Percentiles rank a stretch among this genome's conserved stretches.
Conservation (phyloP, 2,888 invertebrate genomes). For the Troides aeacus region DNA sequence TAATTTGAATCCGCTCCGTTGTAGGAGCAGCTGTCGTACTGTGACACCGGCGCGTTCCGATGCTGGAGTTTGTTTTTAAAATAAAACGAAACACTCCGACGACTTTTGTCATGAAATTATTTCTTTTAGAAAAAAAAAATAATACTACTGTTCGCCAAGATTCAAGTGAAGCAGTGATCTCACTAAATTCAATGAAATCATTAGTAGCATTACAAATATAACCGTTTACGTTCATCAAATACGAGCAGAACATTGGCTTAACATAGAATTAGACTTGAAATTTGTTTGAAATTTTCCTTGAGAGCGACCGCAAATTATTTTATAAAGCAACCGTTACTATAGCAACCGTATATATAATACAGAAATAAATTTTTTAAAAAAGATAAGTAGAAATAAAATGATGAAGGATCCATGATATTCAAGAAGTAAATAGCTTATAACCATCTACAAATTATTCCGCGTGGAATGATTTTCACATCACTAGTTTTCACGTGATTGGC, state of each 20-base stretch:
- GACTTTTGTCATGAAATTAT: conserved; percentile 24
- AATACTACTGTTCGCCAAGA: conserved; percentile 17
- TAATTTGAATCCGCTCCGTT: conserved; percentile 52
- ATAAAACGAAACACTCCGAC: conserved; percentile 37
- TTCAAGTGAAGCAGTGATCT: conserved; percentile 27
- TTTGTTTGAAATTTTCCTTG: too few species aligned
- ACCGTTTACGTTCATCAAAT: background rate
- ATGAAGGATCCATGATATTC: too few species aligned
- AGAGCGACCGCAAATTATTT: too few species aligned
- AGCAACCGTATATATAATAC: too few species aligned
- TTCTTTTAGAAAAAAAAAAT: conserved; percentile 18
- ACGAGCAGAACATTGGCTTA: background rate
- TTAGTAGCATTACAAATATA: background rate
- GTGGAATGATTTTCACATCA: too few species aligned
- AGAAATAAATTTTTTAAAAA: too few species aligned
- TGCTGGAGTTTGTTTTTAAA: conserved; percentile 46
- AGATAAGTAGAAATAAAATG: too few species aligned
- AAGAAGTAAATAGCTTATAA: too few species aligned
- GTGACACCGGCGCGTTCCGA: conserved; percentile 38
- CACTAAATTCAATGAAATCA: background rate
- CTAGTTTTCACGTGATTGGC: too few species aligned
- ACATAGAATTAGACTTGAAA: background rate
- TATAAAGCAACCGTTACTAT: too few species aligned
- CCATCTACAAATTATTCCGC: too few species aligned
- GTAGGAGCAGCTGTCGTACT: conserved; percentile 54